Percentiles rank a stretch among this genome's conserved stretches.
phyloP scores from a whole-genome alignment of 37 sponge, comb jelly and placozoan genomes.

The Haliclona indistincta region DNA sequence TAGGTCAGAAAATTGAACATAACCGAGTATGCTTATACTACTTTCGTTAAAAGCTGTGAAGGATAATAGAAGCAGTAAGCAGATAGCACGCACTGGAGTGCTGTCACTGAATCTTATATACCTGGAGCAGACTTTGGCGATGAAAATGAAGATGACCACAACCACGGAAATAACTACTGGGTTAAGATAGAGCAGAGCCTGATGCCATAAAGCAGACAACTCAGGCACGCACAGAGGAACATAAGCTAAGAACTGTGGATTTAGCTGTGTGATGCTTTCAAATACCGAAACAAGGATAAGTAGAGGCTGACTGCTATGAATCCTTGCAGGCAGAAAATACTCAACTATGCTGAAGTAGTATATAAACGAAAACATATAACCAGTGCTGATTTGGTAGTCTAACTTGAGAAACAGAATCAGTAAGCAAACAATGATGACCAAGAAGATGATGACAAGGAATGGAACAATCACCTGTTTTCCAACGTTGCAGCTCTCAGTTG shows the following conservation, averaged over 20 bases:
- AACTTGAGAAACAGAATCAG: background rate
- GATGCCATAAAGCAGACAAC: background rate
- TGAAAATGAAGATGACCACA: background rate
- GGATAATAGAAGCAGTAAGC: background rate
- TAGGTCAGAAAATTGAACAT: background rate
- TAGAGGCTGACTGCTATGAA: background rate
- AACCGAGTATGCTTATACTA: background rate
- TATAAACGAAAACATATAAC: conserved; percentile 4
- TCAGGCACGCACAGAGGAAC: background rate
- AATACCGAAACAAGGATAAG: background rate
- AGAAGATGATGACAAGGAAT: background rate
- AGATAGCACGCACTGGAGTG: background rate
- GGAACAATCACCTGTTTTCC: background rate
- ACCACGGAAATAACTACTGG: background rate
- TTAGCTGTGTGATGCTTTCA: conserved; percentile 1
- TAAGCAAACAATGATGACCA: background rate
- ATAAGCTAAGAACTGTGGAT: background rate
- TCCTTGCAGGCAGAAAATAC: background rate
- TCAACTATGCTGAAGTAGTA: conserved; percentile 24
- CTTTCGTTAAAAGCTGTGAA: background rate
- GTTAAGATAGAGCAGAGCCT: background rate
- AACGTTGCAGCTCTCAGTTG: background rate
- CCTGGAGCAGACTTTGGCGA: background rate
- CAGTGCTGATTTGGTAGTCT: background rate
- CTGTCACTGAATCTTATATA: background rate